A percentile compares a stretch with the other conserved stretches of the same genome.
Evolutionary conservation across 2,113 vertebrate species (phyloP).

Genomic region (Calidris pugnax): DNA sequence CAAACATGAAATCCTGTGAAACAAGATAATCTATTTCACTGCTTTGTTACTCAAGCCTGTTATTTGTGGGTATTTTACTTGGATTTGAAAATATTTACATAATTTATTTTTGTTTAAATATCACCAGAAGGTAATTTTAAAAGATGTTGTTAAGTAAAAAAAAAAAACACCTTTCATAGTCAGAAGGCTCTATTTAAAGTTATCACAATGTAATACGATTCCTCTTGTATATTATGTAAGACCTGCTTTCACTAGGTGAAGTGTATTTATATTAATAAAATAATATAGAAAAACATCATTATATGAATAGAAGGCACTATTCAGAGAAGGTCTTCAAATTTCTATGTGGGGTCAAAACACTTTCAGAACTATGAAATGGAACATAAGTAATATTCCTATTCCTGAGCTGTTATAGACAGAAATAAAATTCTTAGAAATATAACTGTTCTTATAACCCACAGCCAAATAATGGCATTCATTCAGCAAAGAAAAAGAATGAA

Average conservation of each 20-base stretch:
- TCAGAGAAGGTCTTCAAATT: conserved; percentile 62
- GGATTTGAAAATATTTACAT: conserved; percentile 14
- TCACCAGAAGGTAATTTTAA: not conserved
- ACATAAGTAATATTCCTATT: conserved; percentile 63
- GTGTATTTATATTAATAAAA: conserved; percentile 66
- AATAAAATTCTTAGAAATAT: conserved; percentile 65
- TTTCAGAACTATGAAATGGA: conserved; percentile 55
- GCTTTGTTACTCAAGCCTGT: not conserved
- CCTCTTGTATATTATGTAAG: conserved; percentile 56
- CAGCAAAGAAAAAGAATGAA: conserved; percentile 47
- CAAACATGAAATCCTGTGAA: not conserved
- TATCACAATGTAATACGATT: conserved; percentile 62
- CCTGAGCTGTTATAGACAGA: conserved; percentile 33
- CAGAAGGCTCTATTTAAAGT: conserved; percentile 54
- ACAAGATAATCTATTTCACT: not conserved
- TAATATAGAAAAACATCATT: conserved; percentile 54
- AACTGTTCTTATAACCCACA: conserved; percentile 33
- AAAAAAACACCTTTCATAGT: conserved; percentile 44
- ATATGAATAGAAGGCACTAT: conserved; percentile 54
- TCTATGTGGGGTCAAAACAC: conserved; percentile 63
- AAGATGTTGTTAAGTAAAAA: conserved; percentile 11
- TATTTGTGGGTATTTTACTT: not conserved
- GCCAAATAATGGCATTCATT: conserved; percentile 60
- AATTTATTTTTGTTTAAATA: not conserved
- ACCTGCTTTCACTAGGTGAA: conserved; percentile 54